Conservation (phyloP, 2,113 vertebrate genomes). For the Coracopsis vasa region DNA sequence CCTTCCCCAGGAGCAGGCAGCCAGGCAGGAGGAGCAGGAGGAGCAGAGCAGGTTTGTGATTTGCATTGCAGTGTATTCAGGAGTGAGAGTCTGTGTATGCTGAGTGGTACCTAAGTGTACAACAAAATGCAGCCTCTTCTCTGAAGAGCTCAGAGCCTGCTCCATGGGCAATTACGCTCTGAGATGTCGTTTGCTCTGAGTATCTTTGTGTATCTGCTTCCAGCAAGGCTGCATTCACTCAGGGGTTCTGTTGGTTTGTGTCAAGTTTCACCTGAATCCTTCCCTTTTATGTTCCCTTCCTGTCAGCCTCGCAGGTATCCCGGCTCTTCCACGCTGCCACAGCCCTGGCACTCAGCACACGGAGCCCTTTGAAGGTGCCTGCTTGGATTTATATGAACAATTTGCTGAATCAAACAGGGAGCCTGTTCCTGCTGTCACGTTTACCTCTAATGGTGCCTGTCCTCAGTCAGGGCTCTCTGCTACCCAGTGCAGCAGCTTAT, state of each 20-base stretch:
- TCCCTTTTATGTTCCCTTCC: neutral
- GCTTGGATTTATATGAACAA: neutral
- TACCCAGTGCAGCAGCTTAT: neutral
- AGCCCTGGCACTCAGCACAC: neutral
- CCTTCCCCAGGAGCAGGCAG: neutral
- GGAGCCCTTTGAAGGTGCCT: conserved; percentile 21
- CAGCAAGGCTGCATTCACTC: rapidly evolving
- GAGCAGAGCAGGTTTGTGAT: neutral
- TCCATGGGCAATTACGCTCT: neutral
- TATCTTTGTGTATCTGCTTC: rapidly evolving
- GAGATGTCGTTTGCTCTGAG: neutral
- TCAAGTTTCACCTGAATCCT: neutral
- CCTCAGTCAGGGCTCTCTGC: neutral
- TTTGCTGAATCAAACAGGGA: neutral
- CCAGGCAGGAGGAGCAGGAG: neutral
- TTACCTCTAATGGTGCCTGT: neutral
- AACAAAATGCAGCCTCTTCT: neutral
- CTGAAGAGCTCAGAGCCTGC: neutral
- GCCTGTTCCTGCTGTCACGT: neutral
- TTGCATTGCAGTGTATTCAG: neutral
- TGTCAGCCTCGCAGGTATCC: neutral
- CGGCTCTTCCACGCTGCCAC: neutral
- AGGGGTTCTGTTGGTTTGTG: neutral
- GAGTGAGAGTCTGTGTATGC: neutral
- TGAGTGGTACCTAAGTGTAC: neutral